Percentiles rank a stretch among this genome's conserved stretches.
These are phyloP conservation scores for Rhinatrema bivittatum DNA, from an alignment of 2,797 vertebrate species.

Conservation along the genomic window DNA sequence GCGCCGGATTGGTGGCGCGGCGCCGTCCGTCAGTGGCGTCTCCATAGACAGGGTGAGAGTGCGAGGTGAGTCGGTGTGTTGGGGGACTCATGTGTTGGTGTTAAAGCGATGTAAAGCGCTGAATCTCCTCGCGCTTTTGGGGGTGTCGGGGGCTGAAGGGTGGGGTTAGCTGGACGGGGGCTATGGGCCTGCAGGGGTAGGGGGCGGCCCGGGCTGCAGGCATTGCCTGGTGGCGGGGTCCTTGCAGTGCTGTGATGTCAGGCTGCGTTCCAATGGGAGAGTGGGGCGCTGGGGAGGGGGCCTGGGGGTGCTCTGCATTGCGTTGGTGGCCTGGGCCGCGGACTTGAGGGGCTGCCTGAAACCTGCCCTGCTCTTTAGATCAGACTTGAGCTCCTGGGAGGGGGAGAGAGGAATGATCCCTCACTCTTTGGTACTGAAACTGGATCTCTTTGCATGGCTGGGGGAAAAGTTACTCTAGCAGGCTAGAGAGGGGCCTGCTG, in stretches of 20 bases:
- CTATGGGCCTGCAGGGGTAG: slow-evolving; percentile 11
- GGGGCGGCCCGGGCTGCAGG: slow-evolving; percentile 32
- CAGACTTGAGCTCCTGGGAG: too few species aligned
- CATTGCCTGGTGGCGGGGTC: slow-evolving; percentile 18
- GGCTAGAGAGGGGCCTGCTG: too few species aligned
- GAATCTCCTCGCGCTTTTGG: background rate
- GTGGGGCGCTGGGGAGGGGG: slow-evolving; percentile 9
- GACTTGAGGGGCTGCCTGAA: too few species aligned
- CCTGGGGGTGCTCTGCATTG: too few species aligned
- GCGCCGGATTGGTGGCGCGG: slow-evolving; percentile 41
- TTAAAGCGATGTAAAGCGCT: background rate
- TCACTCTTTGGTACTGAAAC: too few species aligned
- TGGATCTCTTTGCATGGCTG: too few species aligned
- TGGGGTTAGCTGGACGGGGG: slow-evolving; percentile 33
- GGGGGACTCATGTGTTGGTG: slow-evolving; percentile 13
- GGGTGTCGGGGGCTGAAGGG: slow-evolving; percentile 56
- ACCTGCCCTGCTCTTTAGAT: too few species aligned
- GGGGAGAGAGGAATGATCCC: too few species aligned
- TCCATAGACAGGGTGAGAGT: slow-evolving; percentile 52
- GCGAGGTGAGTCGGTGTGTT: slow-evolving; percentile 64
- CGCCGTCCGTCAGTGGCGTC: slow-evolving; percentile 43
- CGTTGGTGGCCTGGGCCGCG: too few species aligned
- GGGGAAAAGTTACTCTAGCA: too few species aligned
- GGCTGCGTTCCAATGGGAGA: background rate
- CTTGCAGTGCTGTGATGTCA: background rate